Percentiles rank a stretch among this genome's conserved stretches.
Conservation (phyloP, 2,888 invertebrate species). For the Caenorhabditis japonica region DNA sequence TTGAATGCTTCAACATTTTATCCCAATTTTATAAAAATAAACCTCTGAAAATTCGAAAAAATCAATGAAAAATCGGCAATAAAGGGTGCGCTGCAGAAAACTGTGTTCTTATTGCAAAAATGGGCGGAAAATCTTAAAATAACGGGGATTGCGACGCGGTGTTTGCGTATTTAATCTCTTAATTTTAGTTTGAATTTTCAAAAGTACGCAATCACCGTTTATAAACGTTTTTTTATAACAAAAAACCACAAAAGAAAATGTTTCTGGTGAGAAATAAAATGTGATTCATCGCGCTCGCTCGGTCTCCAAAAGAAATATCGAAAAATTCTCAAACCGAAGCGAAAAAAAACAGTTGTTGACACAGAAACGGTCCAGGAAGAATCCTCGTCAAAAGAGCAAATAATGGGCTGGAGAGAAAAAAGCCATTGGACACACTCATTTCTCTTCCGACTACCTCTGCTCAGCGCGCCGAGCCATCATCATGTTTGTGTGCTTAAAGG, state of each 20-base stretch:
- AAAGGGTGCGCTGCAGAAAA: background rate
- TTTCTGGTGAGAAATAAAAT: no score
- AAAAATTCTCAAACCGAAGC: background rate
- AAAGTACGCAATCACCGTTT: no score
- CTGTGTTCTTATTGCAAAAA: background rate
- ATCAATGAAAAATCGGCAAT: background rate
- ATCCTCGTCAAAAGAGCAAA: constrained; percentile 37
- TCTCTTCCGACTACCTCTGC: background rate
- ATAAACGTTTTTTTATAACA: no score
- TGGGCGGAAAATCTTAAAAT: no score
- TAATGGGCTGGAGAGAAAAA: constrained; percentile 7
- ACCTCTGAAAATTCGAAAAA: background rate
- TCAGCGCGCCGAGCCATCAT: no score
- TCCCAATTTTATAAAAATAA: background rate
- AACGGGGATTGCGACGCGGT: no score
- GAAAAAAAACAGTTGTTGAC: constrained; percentile 30
- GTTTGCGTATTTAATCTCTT: no score
- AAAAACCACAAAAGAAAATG: no score
- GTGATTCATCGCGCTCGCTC: no score
- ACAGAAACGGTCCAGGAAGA: constrained; percentile 19
- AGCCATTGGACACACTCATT: constrained; percentile 42
- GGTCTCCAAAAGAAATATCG: background rate
- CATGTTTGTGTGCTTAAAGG: no score
- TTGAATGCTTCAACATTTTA: no score
- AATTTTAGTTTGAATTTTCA: no score